Evolutionary conservation across 2,888 invertebrate genomes (phyloP).

Genomic region (Zeuzera pyrina): DNA sequence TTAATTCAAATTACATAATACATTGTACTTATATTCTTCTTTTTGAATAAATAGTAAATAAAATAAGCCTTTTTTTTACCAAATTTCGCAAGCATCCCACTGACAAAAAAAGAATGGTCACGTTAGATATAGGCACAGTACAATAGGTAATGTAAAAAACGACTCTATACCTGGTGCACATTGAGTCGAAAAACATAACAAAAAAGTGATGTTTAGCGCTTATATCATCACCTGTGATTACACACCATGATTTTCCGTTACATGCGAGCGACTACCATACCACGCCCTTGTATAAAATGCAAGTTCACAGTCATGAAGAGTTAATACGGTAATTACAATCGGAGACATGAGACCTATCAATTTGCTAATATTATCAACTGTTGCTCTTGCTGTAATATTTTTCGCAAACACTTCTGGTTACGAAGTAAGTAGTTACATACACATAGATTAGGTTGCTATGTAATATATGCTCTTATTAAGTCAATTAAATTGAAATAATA

Average conservation of each 20-base stretch:
- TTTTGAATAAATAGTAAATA: no score
- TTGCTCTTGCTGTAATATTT: slow-evolving; percentile 28
- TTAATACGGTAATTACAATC: slow-evolving; percentile 35
- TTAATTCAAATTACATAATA: no score
- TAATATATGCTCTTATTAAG: no score
- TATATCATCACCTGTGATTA: slow-evolving; percentile 36
- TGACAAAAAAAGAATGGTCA: not conserved
- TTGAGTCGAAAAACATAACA: slow-evolving; percentile 7
- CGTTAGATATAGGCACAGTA: not conserved
- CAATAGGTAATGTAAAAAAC: no score
- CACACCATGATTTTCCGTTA: slow-evolving; percentile 47
- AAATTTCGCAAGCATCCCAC: no score
- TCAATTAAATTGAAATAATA: no score
- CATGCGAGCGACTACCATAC: slow-evolving; percentile 27
- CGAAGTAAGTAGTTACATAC: slow-evolving; percentile 33
- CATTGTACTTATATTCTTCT: no score
- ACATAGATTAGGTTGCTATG: no score
- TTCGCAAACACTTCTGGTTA: slow-evolving; percentile 28
- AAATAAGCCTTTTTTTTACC: no score
- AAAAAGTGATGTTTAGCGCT: slow-evolving; percentile 10
- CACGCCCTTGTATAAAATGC: slow-evolving; percentile 65
- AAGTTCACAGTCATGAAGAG: slow-evolving; percentile 64
- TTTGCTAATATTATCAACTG: slow-evolving; percentile 24
- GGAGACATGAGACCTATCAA: slow-evolving; percentile 39
- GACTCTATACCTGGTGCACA: no score